These are phyloP conservation scores for Sander lucioperca DNA, from an alignment of 2,113 vertebrate species.

Conservation along the genomic window DNA sequence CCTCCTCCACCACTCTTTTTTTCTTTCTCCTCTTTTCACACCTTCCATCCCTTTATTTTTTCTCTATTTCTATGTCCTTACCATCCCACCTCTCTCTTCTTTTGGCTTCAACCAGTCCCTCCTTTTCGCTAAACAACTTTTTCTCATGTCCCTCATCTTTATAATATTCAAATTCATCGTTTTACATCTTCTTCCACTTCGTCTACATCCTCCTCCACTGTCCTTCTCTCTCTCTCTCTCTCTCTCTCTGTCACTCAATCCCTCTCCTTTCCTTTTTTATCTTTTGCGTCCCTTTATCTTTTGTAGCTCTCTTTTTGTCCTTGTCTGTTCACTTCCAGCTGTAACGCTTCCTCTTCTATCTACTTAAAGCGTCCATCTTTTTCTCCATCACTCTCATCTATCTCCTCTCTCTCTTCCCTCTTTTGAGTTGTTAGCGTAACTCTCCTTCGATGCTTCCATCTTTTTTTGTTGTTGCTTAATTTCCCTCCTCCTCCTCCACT, in stretches of 20 bases:
- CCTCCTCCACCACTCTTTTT: slow-evolving; percentile 47
- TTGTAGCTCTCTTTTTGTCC: background rate
- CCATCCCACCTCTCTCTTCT: no score
- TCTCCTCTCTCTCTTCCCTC: slow-evolving; percentile 11
- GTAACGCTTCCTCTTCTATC: slow-evolving; percentile 19
- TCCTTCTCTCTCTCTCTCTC: background rate
- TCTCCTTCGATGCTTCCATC: slow-evolving; percentile 42
- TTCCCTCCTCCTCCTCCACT: slow-evolving; percentile 52
- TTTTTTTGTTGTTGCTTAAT: slow-evolving; percentile 48
- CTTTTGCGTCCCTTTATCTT: background rate
- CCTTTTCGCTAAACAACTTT: background rate
- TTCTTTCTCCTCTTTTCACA: slow-evolving; percentile 81
- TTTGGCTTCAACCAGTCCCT: no score
- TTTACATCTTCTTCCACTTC: background rate
- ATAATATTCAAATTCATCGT: background rate
- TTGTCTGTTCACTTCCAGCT: background rate
- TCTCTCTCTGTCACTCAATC: no score
- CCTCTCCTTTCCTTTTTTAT: background rate
- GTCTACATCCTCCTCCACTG: background rate
- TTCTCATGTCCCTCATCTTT: no score
- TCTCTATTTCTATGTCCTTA: no score
- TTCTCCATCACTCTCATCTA: slow-evolving; percentile 27
- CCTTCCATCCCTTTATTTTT: no score
- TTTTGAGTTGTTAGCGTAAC: slow-evolving; percentile 37
- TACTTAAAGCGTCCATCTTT: slow-evolving; percentile 19